These are phyloP conservation scores for Dendrocopos noguchii DNA, from an alignment of 2,113 vertebrate species.

Conservation along the genomic window DNA sequence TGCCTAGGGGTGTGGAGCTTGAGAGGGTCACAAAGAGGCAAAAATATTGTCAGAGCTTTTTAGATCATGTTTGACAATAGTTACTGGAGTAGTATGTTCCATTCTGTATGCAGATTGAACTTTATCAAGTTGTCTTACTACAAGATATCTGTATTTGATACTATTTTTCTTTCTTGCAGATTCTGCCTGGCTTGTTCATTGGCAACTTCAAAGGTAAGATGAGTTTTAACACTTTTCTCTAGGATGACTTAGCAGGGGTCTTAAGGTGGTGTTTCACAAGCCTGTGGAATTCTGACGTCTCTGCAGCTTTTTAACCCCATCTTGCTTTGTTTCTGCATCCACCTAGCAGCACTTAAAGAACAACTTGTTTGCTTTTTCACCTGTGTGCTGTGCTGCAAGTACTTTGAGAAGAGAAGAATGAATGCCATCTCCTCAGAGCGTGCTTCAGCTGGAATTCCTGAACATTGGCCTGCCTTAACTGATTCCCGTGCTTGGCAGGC, in stretches of 20 bases:
- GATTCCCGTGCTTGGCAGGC: neutral
- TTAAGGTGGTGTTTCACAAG: neutral
- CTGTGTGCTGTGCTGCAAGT: neutral
- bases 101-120: constrained; percentile 61
- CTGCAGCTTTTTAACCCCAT: neutral
- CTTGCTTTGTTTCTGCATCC: neutral
- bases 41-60: neutral
- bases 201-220: constrained; percentile 94
- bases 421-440: neutral
- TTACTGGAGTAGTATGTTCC: constrained; percentile 60
- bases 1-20: neutral
- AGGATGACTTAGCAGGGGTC: neutral
- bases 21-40: neutral
- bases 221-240: constrained; percentile 24
- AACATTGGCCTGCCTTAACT: neutral
- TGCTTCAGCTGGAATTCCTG: constrained; percentile 21
- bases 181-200: constrained; percentile 92
- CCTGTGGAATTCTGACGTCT: neutral
- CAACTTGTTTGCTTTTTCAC: neutral
- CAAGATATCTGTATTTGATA: constrained; percentile 67
- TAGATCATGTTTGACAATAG: neutral
- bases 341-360: neutral
- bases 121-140: constrained; percentile 45
- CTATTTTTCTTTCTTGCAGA: constrained; percentile 79
- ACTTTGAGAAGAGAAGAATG: constrained; percentile 6